Base-by-base conservation (phyloP, 2,888 invertebrate genomes). In the Hoplodrina ambigua region DNA sequence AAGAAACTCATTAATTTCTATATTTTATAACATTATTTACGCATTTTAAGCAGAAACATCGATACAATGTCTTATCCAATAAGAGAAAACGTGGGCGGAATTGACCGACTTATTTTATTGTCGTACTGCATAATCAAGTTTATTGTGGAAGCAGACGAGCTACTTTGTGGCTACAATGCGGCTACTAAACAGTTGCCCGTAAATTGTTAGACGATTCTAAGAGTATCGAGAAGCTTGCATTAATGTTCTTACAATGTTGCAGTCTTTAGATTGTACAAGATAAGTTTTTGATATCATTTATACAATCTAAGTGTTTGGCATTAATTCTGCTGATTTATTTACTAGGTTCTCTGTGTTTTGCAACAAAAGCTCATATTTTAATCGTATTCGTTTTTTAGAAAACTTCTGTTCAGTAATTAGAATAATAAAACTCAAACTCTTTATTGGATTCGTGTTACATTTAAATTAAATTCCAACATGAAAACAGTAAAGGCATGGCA, bases 21-120 rank as follows among this genome's bases (percentile, higher is more conserved):
- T 84, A 77, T 72, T 83, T 83, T 84, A 82, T 80, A 73, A 75
- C 75, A 77, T 77, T 75, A 84, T 84, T 83, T 83, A 78, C 75
- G 71, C 71, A 76, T 81, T 80, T 80, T 67, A 78, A 84, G 55
- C 73, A 83, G 72, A 73, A 73, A 75, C 69, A 64, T 65, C 68
- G 59, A 75, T 70, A 84, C 84, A 84, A 84, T 84, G 82, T 84
- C 81, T 76, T 83, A 81, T 80, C 81, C 80, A 84, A 84, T 83
- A 82, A 76, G 82, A 84, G 83, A 84, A 83, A 80, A 52, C 82
- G 84, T 84, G 80, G 84, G 84, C 72, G 85, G 85, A 84, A 80
- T 72, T 82, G 85, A 78, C 84, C 83, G 73, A 84, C 76, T 78
- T 84, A 83, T 80, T 84, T 84, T 83, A 84, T 75, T 83, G 84